Evolutionary conservation across 2,113 vertebrate species (phyloP), one percentile per base, ranked within the genome.

Genomic region (Mobula hypostoma): DNA sequence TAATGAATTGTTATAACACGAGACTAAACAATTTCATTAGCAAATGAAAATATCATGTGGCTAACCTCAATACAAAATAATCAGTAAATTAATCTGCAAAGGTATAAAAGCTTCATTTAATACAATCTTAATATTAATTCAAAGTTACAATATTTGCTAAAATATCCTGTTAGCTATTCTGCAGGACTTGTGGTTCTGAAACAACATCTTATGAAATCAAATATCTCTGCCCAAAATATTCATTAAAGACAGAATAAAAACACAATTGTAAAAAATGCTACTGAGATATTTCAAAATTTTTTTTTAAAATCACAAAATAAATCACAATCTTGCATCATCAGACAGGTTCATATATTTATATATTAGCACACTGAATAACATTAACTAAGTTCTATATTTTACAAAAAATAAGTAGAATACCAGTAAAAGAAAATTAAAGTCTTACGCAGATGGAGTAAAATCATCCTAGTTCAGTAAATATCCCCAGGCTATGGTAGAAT

Each of bases 381-480:
- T 85, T 58, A 88, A 14, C 29, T 68, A 48, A 48, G 48, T 48
- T 63, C 85, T 63, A n/a, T n/a, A n/a, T 88, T 87, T 56, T 80
- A 36, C 68, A 70, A 70, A 70, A 68, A 29, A 36, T 7, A 70
- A 32, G 17, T 4, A 32, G 68, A 68, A 24, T 74, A 40, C 17
- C 32, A 92, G 36, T 88, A 95, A 90, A 95, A 94, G 78, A 36
- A 96, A 95, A 94, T 93, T 95, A 95, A 95, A 94, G 96, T 97
- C 97, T 98, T 97, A 97, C 97, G 96, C 94, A 96, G 96, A 95
- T 95, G 94, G 95, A 94, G 95, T 96, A 95, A 95, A 96, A 95
- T 95, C 95, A 95, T 95, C 96, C 95, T 95, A 96, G 94, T 95
- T 95, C 95, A 94, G 96, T 95, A 95, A 95, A 94, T 70, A 96